These are phyloP conservation scores for Poecile montanus DNA, from an alignment of 2,797 vertebrate species.

Conservation along the genomic window DNA sequence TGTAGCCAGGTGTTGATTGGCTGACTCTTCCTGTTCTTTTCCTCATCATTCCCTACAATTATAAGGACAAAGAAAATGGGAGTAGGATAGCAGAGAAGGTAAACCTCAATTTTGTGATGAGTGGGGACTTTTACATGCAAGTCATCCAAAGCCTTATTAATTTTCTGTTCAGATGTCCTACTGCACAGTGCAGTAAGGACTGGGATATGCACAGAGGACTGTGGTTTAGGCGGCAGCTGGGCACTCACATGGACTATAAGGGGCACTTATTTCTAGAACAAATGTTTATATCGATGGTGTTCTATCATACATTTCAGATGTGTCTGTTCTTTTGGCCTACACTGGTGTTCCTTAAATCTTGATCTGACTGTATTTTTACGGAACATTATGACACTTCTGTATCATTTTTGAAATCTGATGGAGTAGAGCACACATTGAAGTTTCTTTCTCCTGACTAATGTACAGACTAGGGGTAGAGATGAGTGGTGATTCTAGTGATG, in stretches of 20 bases:
- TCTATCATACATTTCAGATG: background rate
- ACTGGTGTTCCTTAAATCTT: background rate
- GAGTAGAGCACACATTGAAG: background rate
- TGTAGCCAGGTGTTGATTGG: background rate
- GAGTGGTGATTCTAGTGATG: background rate
- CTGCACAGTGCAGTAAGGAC: background rate
- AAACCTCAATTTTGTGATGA: background rate
- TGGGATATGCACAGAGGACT: background rate
- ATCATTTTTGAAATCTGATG: background rate
- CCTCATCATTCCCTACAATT: background rate
- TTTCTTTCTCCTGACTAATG: background rate
- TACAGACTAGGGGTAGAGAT: background rate
- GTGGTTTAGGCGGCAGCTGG: background rate
- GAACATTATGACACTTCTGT: background rate
- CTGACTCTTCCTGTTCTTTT: background rate
- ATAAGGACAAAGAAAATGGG: background rate
- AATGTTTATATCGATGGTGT: background rate
- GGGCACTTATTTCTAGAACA: background rate
- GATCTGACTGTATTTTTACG: background rate
- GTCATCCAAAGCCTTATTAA: background rate
- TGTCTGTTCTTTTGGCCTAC: background rate
- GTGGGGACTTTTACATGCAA: accelerated
- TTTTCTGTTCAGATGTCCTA: background rate
- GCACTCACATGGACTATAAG: background rate
- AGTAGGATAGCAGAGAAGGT: background rate